Percentiles rank a stretch among this genome's conserved stretches.
These are phyloP conservation scores for Dasyprocta punctata DNA, from an alignment of 2,113 vertebrate genomes.

Conservation along the genomic window DNA sequence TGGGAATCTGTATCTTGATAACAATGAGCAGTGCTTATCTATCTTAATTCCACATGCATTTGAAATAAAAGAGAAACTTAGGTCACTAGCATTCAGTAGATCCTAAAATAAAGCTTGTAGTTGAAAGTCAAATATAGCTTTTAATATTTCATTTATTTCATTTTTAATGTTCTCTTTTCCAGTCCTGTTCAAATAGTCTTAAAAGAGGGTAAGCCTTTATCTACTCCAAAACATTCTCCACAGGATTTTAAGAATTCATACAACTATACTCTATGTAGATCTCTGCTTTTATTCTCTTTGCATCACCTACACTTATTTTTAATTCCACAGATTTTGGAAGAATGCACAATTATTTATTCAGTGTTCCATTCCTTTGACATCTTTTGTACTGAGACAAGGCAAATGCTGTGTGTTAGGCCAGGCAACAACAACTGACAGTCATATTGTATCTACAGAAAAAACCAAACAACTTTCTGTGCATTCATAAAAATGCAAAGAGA, in stretches of 20 bases:
- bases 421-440: neutral
- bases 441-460: neutral
- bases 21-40: neutral
- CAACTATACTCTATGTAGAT: neutral
- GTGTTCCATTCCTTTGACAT: neutral
- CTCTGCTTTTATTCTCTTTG: slow-evolving; percentile 49
- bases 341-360: slow-evolving; percentile 19
- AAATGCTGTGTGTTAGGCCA: neutral
- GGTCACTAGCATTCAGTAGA: neutral
- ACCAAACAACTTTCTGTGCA: neutral
- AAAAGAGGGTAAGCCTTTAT: slow-evolving; percentile 55
- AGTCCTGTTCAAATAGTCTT: neutral
- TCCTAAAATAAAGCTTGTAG: neutral
- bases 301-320: neutral
- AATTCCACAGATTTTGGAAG: slow-evolving; percentile 43
- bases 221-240: slow-evolving; percentile 22
- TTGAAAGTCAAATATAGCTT: slow-evolving; percentile 34
- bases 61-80: slow-evolving; percentile 27
- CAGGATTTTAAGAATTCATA: slow-evolving; percentile 14
- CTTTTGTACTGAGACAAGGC: neutral
- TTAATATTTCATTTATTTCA: neutral
- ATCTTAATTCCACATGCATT: neutral
- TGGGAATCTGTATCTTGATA: neutral
- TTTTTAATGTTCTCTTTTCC: slow-evolving; percentile 23
- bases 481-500: neutral